These are phyloP conservation scores for Aleiodes testaceus DNA, from an alignment of 2,888 invertebrate species.

Conservation along the genomic window DNA sequence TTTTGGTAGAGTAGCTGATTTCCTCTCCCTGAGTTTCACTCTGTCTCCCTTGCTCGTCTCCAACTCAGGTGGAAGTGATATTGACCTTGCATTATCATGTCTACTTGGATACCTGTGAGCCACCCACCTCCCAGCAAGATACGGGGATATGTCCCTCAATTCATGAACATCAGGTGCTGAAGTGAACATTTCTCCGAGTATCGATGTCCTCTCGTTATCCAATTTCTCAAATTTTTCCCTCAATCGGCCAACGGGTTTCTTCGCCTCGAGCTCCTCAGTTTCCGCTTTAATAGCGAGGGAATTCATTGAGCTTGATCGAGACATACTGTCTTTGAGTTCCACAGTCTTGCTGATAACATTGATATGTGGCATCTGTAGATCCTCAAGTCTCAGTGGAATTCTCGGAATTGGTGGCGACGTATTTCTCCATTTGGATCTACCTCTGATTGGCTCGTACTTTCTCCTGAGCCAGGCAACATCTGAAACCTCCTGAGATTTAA, in stretches of 20 bases:
- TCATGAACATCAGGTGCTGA: slow-evolving; percentile 87
- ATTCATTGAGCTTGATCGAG: slow-evolving; percentile 48
- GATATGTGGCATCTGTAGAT: slow-evolving; percentile 90
- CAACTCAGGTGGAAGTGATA: slow-evolving; percentile 74
- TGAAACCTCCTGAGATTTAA: slow-evolving; percentile 75
- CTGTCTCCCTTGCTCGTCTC: slow-evolving; percentile 43
- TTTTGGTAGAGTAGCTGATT: slow-evolving; percentile 47
- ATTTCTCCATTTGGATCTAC: slow-evolving; percentile 74
- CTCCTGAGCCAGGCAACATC: slow-evolving; percentile 78
- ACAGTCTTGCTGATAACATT: slow-evolving; percentile 93
- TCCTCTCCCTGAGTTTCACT: slow-evolving; percentile 35
- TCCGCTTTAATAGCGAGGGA: slow-evolving; percentile 65
- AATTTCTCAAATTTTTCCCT: slow-evolving; percentile 81
- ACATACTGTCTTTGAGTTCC: slow-evolving; percentile 72
- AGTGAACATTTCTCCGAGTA: slow-evolving; percentile 85
- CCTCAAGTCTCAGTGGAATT: slow-evolving; percentile 78
- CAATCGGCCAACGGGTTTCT: slow-evolving; percentile 81
- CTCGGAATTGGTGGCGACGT: slow-evolving; percentile 78
- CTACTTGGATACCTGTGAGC: slow-evolving; percentile 85
- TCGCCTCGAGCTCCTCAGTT: slow-evolving; percentile 63
- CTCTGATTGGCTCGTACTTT: slow-evolving; percentile 77
- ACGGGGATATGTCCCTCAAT: slow-evolving; percentile 84
- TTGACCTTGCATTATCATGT: slow-evolving; percentile 80
- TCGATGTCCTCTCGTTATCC: slow-evolving; percentile 73
- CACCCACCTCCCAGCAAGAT: slow-evolving; percentile 85